Conservation (phyloP, 2,113 vertebrate species). For the Cyprinodon variegatus region DNA sequence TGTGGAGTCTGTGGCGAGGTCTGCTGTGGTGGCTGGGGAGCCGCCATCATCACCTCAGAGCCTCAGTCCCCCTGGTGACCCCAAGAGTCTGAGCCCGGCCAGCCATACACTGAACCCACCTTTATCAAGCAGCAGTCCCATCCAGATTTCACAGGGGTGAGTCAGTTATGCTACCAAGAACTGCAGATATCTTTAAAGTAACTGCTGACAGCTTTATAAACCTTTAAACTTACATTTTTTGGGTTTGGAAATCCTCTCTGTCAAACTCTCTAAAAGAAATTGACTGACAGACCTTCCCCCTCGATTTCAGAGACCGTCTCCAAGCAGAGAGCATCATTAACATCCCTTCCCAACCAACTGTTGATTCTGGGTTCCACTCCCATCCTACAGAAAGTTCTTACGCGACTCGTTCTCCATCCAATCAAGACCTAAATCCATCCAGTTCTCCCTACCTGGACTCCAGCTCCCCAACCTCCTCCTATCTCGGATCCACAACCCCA, state of each 20-base stretch:
- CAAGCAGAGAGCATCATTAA: conserved; percentile 80
- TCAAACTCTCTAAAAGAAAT: too few species aligned
- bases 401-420: conserved; percentile 73
- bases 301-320: conserved; percentile 73
- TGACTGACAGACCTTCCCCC: background rate
- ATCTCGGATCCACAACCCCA: conserved; percentile 68
- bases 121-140: conserved; percentile 92
- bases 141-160: conserved; percentile 88
- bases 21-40: conserved; percentile 78
- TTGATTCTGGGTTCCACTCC: conserved; percentile 82
- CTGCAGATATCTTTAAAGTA: background rate
- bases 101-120: conserved; percentile 81
- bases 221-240: too few species aligned
- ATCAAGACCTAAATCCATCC: conserved; percentile 67
- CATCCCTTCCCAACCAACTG: conserved; percentile 78
- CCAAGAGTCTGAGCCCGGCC: conserved; percentile 63
- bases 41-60: conserved; percentile 48
- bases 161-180: conserved; percentile 13
- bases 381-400: conserved; percentile 77
- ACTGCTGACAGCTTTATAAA: too few species aligned
- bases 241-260: too few species aligned
- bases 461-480: conserved; percentile 75
- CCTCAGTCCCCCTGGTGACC: conserved; percentile 70
- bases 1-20: conserved; percentile 92
- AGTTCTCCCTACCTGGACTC: conserved; percentile 76